Percentiles rank a stretch among this genome's conserved stretches.
phyloP scores from a whole-genome alignment of 2,797 vertebrate genomes.

The Pteropus rufus region DNA sequence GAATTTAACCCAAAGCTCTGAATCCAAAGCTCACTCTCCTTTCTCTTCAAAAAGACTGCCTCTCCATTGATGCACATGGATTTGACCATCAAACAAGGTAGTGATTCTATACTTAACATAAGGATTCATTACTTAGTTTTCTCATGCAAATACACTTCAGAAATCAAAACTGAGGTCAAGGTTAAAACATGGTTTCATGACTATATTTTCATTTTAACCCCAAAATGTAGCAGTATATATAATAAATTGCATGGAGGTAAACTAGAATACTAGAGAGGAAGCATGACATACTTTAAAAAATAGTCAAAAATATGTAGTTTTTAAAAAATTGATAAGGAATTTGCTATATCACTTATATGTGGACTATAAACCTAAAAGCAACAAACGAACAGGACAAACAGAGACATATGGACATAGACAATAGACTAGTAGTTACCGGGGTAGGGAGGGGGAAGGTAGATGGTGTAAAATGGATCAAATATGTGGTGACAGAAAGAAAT shows the following conservation, averaged over 20 bases:
- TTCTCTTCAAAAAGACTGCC: background rate
- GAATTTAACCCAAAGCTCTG: background rate
- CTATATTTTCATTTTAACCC: background rate
- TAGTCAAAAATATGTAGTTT: background rate
- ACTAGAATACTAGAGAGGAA: background rate
- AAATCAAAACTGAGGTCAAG: conserved; percentile 41
- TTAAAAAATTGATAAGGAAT: background rate
- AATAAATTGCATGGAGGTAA: background rate
- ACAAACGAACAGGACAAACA: no score
- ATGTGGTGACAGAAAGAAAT: no score
- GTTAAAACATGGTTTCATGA: background rate
- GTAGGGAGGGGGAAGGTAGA: no score
- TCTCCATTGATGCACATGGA: background rate
- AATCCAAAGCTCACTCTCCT: background rate
- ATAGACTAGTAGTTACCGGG: no score
- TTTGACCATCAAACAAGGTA: background rate
- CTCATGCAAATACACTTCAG: background rate
- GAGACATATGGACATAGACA: no score
- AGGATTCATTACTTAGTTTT: background rate
- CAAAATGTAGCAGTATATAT: background rate
- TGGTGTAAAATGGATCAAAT: no score
- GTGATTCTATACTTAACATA: background rate
- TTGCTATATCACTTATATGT: background rate
- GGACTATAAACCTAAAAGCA: no score
- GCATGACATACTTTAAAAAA: background rate